A percentile compares a stretch with the other conserved stretches of the same genome.
Conservation (phyloP, 2,113 vertebrate species). For the Corythaeola cristata region DNA sequence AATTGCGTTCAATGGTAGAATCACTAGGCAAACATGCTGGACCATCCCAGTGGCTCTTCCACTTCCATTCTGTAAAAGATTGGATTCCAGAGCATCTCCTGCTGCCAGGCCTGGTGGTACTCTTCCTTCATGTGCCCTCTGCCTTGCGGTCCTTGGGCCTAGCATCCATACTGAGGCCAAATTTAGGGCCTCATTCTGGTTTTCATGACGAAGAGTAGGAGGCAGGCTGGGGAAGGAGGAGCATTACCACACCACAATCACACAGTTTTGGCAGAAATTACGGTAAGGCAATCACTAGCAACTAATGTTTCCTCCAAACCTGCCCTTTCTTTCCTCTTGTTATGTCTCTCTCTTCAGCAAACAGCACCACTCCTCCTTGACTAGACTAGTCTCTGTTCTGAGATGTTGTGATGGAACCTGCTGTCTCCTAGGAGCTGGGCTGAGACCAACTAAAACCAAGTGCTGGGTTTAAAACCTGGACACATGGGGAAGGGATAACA, state of each 20-base stretch:
- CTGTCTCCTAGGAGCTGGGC: neutral
- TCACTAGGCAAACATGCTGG: neutral
- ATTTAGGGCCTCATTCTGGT: neutral
- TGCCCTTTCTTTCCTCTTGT: neutral
- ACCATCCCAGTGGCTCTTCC: neutral
- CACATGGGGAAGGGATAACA: rapidly evolving
- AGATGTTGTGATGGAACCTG: constrained; percentile 1
- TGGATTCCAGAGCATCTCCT: neutral
- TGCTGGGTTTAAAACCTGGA: neutral
- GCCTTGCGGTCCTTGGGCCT: neutral
- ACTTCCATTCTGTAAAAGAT: neutral
- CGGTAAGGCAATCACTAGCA: neutral
- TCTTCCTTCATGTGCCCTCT: neutral
- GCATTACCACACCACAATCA: neutral
- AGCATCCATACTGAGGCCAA: neutral
- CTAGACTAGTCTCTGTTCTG: neutral
- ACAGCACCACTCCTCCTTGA: neutral
- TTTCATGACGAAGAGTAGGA: neutral
- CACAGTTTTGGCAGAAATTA: neutral
- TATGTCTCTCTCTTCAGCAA: neutral
- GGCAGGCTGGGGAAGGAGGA: neutral
- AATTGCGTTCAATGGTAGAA: neutral
- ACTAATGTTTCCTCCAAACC: neutral
- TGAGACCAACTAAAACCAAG: neutral
- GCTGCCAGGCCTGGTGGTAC: neutral